Conservation (phyloP, 2,797 vertebrate species). For the Sebastes aleutianus region DNA sequence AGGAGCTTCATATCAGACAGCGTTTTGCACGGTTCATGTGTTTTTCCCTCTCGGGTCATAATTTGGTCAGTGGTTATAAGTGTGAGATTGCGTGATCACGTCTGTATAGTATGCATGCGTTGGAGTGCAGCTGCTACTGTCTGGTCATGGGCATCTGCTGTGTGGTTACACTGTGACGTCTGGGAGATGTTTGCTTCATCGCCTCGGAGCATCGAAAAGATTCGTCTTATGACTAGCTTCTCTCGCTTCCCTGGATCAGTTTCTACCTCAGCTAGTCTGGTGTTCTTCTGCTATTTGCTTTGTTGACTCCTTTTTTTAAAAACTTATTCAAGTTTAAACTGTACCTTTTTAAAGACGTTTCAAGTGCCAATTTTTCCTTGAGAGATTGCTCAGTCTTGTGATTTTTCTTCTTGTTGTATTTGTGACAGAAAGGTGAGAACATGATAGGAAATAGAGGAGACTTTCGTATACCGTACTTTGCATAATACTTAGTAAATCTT, state of each 20-base stretch:
- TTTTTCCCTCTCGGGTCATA: neutral
- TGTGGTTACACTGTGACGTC: constrained; percentile 65
- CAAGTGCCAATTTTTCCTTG: neutral
- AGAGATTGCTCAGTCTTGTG: neutral
- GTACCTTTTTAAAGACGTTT: neutral
- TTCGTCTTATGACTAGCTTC: constrained; percentile 70
- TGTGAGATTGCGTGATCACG: neutral
- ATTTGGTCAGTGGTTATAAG: neutral
- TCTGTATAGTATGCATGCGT: neutral
- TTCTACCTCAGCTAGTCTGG: neutral
- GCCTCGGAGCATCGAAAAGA: constrained; percentile 47
- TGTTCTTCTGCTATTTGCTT: neutral
- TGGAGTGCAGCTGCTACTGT: constrained; percentile 50
- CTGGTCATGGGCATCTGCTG: constrained; percentile 58
- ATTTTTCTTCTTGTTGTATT: neutral
- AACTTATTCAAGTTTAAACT: no score
- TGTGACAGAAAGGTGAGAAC: neutral
- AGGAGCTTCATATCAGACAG: neutral
- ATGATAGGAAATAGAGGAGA: neutral
- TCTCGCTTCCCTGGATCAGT: neutral
- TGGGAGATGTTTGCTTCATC: constrained; percentile 43
- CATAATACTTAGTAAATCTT: neutral
- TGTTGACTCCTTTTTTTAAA: neutral
- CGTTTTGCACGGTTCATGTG: neutral
- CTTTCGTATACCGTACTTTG: accelerated